Evolutionary conservation across 2,888 invertebrate species (phyloP).

Genomic region (Neocrepidodera transversa): DNA sequence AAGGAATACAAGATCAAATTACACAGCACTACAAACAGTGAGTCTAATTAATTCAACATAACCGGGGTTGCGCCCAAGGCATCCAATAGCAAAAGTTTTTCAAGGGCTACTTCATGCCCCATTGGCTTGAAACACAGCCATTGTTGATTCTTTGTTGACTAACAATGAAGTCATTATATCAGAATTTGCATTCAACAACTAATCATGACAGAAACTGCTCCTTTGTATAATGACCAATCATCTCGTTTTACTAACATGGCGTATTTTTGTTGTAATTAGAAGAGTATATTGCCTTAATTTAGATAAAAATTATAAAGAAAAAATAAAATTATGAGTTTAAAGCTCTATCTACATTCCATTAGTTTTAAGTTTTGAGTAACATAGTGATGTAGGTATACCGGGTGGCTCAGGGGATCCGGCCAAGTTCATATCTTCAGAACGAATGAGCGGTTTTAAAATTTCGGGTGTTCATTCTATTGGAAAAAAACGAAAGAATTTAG

Average conservation of each 20-base stretch:
- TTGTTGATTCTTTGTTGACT: constrained; percentile 55
- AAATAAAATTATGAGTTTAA: too few species aligned
- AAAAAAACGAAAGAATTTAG: too few species aligned
- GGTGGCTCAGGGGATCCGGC: too few species aligned
- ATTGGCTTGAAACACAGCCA: constrained; percentile 56
- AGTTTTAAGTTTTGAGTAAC: too few species aligned
- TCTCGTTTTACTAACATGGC: constrained; percentile 18
- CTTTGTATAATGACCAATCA: constrained; percentile 33
- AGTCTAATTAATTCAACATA: constrained; percentile 54
- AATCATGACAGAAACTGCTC: constrained; percentile 52
- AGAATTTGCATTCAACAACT: constrained; percentile 54
- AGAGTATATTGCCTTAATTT: too few species aligned
- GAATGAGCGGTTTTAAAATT: too few species aligned
- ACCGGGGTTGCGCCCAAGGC: constrained; percentile 55
- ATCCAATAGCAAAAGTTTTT: constrained; percentile 54
- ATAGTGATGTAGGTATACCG: too few species aligned
- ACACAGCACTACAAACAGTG: constrained; percentile 46
- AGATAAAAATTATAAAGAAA: too few species aligned
- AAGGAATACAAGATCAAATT: constrained; percentile 46
- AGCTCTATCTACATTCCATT: too few species aligned
- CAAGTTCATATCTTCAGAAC: too few species aligned
- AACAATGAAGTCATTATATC: constrained; percentile 53
- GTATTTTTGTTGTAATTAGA: neutral
- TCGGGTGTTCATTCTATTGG: too few species aligned
- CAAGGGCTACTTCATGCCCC: constrained; percentile 56